Conservation (phyloP, 2,888 invertebrate genomes). For the Cantharis rustica region DNA sequence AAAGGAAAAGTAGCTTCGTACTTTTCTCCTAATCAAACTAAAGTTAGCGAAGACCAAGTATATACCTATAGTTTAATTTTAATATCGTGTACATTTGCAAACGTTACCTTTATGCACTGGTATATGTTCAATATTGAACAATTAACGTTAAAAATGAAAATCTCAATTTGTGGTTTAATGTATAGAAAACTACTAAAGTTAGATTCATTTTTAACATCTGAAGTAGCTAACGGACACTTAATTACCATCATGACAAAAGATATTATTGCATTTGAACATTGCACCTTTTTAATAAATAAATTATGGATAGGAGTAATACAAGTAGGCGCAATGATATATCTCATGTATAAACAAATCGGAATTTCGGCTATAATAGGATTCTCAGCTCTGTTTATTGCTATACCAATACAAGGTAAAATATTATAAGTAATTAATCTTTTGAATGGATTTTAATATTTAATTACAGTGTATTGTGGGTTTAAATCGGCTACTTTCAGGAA, state of each 20-base stretch:
- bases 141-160: conserved; percentile 6
- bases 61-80: conserved; percentile 61
- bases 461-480: conserved; percentile 9
- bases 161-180: conserved; percentile 5
- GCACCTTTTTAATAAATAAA: conserved; percentile 77
- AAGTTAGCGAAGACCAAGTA: not conserved
- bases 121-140: conserved; percentile 6
- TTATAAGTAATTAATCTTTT: not conserved
- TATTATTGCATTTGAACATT: conserved; percentile 82
- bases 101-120: conserved; percentile 47
- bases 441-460: not conserved
- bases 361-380: conserved; percentile 59
- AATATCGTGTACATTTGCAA: conserved; percentile 60
- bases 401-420: conserved; percentile 49
- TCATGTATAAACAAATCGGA: conserved; percentile 65
- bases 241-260: conserved; percentile 72
- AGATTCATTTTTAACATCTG: conserved; percentile 79
- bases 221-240: conserved; percentile 71
- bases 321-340: conserved; percentile 69
- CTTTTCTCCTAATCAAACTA: conserved; percentile 59
- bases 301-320: conserved; percentile 80
- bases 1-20: conserved; percentile 71
- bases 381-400: conserved; percentile 52
- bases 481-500: conserved; percentile 68
- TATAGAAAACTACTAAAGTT: conserved; percentile 61